These are phyloP conservation scores for Scylla paramamosain DNA, from an alignment of 1,140 invertebrate species.

Conservation along the genomic window DNA sequence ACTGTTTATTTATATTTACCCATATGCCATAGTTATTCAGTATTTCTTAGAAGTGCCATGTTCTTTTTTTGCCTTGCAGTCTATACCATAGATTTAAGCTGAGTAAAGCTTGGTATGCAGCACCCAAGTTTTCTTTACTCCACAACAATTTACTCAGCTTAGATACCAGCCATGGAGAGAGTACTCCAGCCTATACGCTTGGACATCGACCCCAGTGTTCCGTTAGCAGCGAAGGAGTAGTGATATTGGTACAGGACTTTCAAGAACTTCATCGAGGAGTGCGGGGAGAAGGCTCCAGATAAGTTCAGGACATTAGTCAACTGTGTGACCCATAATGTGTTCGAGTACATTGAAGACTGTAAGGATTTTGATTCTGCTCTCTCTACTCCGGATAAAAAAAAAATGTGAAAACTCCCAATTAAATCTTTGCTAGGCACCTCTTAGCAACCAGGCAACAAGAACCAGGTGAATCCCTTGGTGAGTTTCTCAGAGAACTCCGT, in stretches of 20 bases:
- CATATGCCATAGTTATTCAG: too few relatives aligned
- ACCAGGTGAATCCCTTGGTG: slow-evolving; percentile 54
- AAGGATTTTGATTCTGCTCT: neutral
- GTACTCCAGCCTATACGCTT: neutral
- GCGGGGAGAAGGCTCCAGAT: slow-evolving; percentile 12
- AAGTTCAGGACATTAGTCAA: slow-evolving; percentile 50
- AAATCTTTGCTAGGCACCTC: slow-evolving; percentile 61
- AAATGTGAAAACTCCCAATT: slow-evolving; percentile 32
- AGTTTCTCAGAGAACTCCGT: slow-evolving; percentile 29
- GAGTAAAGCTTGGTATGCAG: too few relatives aligned
- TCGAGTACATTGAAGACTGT: slow-evolving; percentile 41
- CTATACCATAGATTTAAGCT: too few relatives aligned
- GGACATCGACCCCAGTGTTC: slow-evolving; percentile 26
- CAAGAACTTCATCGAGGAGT: slow-evolving; percentile 45
- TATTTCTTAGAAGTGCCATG: too few relatives aligned
- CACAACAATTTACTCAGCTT: neutral
- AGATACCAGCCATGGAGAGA: slow-evolving; percentile 17
- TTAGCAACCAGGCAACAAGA: slow-evolving; percentile 42
- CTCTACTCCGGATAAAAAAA: neutral
- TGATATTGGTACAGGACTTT: slow-evolving; percentile 24
- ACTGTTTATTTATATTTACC: too few relatives aligned
- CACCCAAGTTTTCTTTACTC: slow-evolving; percentile 17
- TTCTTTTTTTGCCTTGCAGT: too few relatives aligned
- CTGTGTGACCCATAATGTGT: slow-evolving; percentile 39
- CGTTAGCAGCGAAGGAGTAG: slow-evolving; percentile 16